Base-by-base conservation (phyloP, 2,113 vertebrate species). In the Montifringilla adamsi region DNA sequence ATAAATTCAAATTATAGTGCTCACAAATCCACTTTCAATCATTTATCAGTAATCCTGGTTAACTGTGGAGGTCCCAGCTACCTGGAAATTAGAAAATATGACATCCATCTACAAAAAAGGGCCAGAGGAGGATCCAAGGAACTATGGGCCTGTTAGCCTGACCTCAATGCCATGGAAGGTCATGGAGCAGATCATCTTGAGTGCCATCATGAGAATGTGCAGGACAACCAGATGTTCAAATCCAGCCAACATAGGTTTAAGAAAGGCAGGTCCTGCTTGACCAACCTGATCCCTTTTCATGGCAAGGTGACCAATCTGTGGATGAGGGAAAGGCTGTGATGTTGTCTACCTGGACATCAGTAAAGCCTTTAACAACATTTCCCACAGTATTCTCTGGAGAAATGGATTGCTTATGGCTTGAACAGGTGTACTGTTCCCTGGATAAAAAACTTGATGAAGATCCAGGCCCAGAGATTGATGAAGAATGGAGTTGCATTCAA, bases 151-250 rank as follows among this genome's bases (percentile, higher is more conserved):
- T 49, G 2, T 55, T 39, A 74, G 1, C 0, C 22, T 87, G 56
- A 72, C 22, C 49, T 64, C 0, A 0, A 13, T 56, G 37, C 10
- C 0, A 0, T 6, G 13, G 28, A 75, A 80, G 9, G 2, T 46
- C 26, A 33, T 27, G 26, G 46, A 80, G 16, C 22, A 23, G 14
- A 37, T 56, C 10, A n/a, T 23, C 17, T 11, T 66, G 20, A 21
- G 13, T 27, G 23, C 33, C 22, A 50, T 33, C 46, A 70, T 0
- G 0, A 20, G 55, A 70, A 55, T 41, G 10, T 1, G 2, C 3
- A 37, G 26, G 23, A 63, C 12, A 86, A 63, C 1, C 9, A 58
- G 26, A 17, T 1, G 4, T 58, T n/a, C 23, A 43, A 52, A 47
- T 4, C 5, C 43, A 72, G 14, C 8, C 37, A 41, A 7, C 7